Conservation (phyloP, 2,888 invertebrate genomes). For the Synanthedon tipuliformis region DNA sequence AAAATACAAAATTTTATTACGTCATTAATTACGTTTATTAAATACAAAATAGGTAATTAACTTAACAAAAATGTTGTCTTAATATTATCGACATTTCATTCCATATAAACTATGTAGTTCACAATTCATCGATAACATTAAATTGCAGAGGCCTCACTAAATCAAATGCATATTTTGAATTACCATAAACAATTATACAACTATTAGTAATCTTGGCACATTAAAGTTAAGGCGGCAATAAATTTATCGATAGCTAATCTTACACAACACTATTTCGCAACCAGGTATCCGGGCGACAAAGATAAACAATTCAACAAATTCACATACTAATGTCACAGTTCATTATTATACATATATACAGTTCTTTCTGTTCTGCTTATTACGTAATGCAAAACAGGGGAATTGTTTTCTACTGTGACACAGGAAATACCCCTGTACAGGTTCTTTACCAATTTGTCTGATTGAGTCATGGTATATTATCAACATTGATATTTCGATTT, state of each 20-base stretch:
- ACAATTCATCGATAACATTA: too few relatives aligned
- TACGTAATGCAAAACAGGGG: too few relatives aligned
- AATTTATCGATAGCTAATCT: slow-evolving; percentile 25
- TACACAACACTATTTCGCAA: slow-evolving; percentile 23
- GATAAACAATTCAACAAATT: slow-evolving; percentile 14
- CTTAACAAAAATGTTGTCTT: too few relatives aligned
- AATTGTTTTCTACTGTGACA: neutral
- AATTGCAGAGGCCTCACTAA: neutral
- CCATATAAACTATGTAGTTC: too few relatives aligned
- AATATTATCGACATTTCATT: too few relatives aligned
- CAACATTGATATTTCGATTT: slow-evolving; percentile 6
- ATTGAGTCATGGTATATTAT: slow-evolving; percentile 7
- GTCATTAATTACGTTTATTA: too few relatives aligned
- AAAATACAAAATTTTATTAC: too few relatives aligned
- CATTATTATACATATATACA: too few relatives aligned
- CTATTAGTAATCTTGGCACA: slow-evolving; percentile 36
- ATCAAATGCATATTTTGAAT: neutral
- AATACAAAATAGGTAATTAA: too few relatives aligned
- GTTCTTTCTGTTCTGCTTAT: slow-evolving; percentile 10
- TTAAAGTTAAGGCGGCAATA: slow-evolving; percentile 32
- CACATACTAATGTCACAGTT: slow-evolving; percentile 9
- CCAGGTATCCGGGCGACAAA: slow-evolving; percentile 21
- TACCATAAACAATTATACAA: slow-evolving; percentile 29
- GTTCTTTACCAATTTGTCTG: neutral
- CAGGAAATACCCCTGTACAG: neutral